Conservation (phyloP, 2,113 vertebrate genomes). For the Cromileptes altivelis region DNA sequence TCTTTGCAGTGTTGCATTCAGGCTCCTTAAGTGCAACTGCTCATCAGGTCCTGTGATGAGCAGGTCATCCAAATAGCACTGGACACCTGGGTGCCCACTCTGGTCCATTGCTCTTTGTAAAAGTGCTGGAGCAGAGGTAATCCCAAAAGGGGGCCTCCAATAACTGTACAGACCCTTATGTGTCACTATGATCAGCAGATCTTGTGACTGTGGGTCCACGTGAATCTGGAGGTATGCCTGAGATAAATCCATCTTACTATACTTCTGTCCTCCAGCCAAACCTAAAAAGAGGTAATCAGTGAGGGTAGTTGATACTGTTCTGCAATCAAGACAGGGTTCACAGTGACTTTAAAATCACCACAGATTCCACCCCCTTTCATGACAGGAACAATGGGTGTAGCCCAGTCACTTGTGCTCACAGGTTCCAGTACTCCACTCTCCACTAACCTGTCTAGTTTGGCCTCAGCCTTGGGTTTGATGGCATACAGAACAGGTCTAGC, state of each 20-base stretch:
- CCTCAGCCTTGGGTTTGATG: background rate
- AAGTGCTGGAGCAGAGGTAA: background rate
- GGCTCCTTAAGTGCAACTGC: background rate
- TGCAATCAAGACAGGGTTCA: background rate
- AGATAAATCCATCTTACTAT: background rate
- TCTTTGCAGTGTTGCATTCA: background rate
- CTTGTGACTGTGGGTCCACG: background rate
- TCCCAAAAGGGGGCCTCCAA: constrained; percentile 1
- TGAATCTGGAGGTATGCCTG: constrained; percentile 30
- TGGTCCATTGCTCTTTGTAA: constrained; percentile 39
- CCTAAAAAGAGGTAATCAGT: constrained; percentile 16
- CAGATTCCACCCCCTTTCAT: constrained; percentile 17
- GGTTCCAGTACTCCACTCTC: constrained; percentile 2
- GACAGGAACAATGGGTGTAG: too few species aligned
- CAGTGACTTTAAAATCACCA: background rate
- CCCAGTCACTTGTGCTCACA: too few species aligned
- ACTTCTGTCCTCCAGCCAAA: constrained; percentile 19
- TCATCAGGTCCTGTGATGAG: constrained; percentile 20
- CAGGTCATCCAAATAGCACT: constrained; percentile 22
- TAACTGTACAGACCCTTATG: constrained; percentile 31
- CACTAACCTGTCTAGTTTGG: background rate
- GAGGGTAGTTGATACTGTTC: constrained; percentile 2
- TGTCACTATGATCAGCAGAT: constrained; percentile 37
- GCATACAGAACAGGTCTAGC: constrained; percentile 9
- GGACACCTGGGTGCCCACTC: background rate